Evolutionary conservation across 1,140 invertebrate genomes (phyloP), one percentile per base, ranked within the genome.

Genomic region (Dreissena rostriformis): DNA sequence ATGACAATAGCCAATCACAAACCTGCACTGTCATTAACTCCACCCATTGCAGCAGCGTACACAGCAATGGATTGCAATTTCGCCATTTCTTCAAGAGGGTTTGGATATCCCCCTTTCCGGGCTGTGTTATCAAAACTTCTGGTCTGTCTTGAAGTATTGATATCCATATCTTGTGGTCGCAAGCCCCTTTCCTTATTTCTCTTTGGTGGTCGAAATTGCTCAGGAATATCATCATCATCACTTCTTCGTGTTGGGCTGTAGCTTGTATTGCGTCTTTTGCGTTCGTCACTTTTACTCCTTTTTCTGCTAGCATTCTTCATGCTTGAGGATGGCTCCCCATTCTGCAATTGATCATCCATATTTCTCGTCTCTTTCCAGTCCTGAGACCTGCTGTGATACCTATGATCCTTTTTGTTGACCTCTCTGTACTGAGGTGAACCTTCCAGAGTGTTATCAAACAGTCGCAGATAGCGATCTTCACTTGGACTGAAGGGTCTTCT

Each of bases 361-460:
- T 39, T 39, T 39, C 39, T 39, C 8, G 39, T 61, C 51, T 73
- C 49, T 49, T 49, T n/a, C 51, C 49, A 2, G 49, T 17, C 49
- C 71, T 73, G 19, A 6, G 71, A 7, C 19, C 71, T 71, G 66
- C 79, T 82, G 57, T 82, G 67, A 52, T 82, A 82, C 19, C 80
- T 72, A 74, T 66, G 6, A 28, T 82, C 80, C n/a, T 82, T 72
- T 67, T 72, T 67, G 10, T 17, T 71, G 19, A 57, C 74, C 72
- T 65, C 28, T 57, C 28, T 61, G 17, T 61, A 67, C 51, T 70
- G 82, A 12, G 65, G 29, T 22, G 70, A 66, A n/a, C 78, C 79
- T 57, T 88, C 86, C 19, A 84, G 86, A 55, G 86, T 88, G n/a
- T 71, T 85, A 29, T 87, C 86, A 28, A 65, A 63, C 55, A 71